Evolutionary conservation across 2,888 invertebrate species (phyloP), one percentile per base, ranked within the genome.

Genomic region (Lasioglossum vierecki): DNA sequence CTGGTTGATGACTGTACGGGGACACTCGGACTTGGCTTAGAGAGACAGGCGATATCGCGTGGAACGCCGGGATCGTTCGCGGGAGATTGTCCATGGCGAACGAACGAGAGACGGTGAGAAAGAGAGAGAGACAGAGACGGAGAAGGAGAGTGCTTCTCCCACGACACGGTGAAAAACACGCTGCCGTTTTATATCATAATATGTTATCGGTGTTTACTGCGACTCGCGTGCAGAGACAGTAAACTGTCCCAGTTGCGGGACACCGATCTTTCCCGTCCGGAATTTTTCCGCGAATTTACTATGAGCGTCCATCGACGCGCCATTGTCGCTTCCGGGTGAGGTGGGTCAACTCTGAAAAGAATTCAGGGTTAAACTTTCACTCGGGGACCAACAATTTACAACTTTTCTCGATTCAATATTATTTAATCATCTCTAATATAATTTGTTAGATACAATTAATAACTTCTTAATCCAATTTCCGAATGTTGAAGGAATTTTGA

Each of bases 171-270:
- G 26, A 39, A 57, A 74, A 78, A 74, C 53, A 39, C 66, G 70
- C 66, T 77, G 75, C 68, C 35, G 83, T 85, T 85, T 85, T 80
- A 79, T 83, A 83, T 80, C 85, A 63, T 83, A 85, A 80, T 83
- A 83, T 53, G 73, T 85, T 85, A 79, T 76, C 79, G 73, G 18
- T 77, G 83, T 79, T 83, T 83, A 85, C 76, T 79, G 73, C 79
- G 15, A 18, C 49, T 75, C 53, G 63, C 44, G 75, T 77, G 73
- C 77, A 60, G 18, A 13, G 82, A 75, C 71, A 75, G 82, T 66
- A 78, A 82, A 84, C 39, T 18, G 53, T 46, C 46, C 30, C 49
- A 79, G 70, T 79, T 49, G 60, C 46, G 15, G 46, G 60, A 76
- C 49, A 60, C 30, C 39, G 70, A 75, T 60, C 70, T 74, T 79